Evolutionary conservation across 2,888 invertebrate genomes (phyloP), one percentile per base, ranked within the genome.

Genomic region (Calephelis perditalis): DNA sequence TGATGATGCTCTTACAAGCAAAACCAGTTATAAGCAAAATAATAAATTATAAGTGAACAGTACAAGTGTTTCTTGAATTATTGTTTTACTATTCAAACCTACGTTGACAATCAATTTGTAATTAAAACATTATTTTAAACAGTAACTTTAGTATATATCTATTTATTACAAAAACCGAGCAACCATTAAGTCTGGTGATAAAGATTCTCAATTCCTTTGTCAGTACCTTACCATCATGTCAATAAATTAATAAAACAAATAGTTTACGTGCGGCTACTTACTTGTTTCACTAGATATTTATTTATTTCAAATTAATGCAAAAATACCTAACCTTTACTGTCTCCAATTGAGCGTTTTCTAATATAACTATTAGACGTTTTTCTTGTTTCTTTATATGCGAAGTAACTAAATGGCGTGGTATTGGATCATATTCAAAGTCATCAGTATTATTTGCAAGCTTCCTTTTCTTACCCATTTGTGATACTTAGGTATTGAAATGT

Each of bases 331-430:
- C 98, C 92, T 99, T 99, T 0, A 98, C 98, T 54, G 97, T 96
- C 91, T 99, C 99, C 59, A 99, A 84, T 75, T 98, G 98, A 5
- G 99, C 98, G 62, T 96, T 95, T 89, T 99, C 99, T 60, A 99
- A 86, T 63, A 99, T 94, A 49, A 99, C 94, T 68, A 99, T 97
- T 26, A 99, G 91, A 58, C 99, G 94, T 81, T 98, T 97, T 72
- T 97, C 97, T 82, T 96, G 94, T 70, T 96, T 95, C 72, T 94
- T 94, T 56, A 96, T 91, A 68, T 97, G 96, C 15, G 93, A 91
- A n/a, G 94, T 92, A 52, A 94, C 94, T 65, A 96, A 91, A 84
- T 96, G 96, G 76, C 94, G 94, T 0, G 96, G 95, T 62, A 93
- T 86, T 10, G 96, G 94, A 84, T 96, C 96, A 74, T 93, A 96